A percentile compares a stretch with the other conserved stretches of the same genome.
phyloP scores from a whole-genome alignment of 1,140 invertebrate genomes.

The Anagrus nilaparvatae region DNA sequence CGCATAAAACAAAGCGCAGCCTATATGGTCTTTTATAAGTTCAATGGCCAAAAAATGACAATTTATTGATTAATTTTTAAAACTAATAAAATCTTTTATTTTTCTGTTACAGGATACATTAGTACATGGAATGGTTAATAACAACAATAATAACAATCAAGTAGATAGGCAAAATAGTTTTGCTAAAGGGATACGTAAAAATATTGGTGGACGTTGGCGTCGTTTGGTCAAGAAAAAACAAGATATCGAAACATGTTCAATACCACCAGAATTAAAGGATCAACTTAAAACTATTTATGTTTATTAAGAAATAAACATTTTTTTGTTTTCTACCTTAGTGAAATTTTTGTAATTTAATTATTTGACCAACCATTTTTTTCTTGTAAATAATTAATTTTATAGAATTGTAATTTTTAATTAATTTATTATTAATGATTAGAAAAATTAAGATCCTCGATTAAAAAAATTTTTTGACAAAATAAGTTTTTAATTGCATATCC shows the following conservation, averaged over 20 bases:
- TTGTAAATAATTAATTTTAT: no score
- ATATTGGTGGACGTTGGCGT: conserved; percentile 70
- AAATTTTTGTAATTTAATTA: no score
- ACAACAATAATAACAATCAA: no score
- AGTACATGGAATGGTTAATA: conserved; percentile 58
- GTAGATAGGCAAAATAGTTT: conserved; percentile 65
- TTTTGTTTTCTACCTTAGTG: no score
- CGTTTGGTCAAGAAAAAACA: conserved; percentile 71
- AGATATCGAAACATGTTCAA: conserved; percentile 66
- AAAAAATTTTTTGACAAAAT: no score
- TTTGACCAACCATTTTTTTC: no score
- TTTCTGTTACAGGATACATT: conserved; percentile 56
- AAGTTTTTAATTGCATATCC: no score
- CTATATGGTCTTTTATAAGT: no score
- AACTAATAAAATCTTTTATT: conserved; percentile 7
- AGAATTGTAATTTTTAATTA: no score
- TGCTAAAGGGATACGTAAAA: conserved; percentile 66
- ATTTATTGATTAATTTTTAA: not conserved
- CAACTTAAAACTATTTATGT: conserved; percentile 83
- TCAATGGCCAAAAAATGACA: no score
- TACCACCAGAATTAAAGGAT: conserved; percentile 74
- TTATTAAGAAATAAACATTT: conserved; percentile 66
- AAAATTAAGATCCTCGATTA: conserved; percentile 43
- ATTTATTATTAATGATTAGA: no score
- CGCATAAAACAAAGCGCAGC: no score